Evolutionary conservation across 2,113 vertebrate genomes (phyloP), one percentile per base, ranked within the genome.

Genomic region (Rhegmatorhina hoffmannsi): DNA sequence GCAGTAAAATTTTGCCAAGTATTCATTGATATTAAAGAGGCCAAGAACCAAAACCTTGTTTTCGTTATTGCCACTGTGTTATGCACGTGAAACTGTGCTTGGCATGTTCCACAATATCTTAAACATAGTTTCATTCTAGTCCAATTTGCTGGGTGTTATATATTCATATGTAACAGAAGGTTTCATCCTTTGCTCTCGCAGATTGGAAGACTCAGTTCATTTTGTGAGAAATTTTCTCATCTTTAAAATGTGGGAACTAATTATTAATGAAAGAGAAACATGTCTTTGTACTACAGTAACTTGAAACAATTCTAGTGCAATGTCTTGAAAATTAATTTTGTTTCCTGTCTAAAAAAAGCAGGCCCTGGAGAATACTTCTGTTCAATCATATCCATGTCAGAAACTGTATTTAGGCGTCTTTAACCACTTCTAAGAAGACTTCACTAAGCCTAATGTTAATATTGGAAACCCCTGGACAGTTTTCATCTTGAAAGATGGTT

Each of bases 181-280:
- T 60, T 36, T 60, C 13, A 34, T 84, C 43, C 55, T 88, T 84
- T 80, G 34, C 72, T 95, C 23, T 94, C 28, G 16, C 20, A 33
- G 46, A 90, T 15, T 47, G 14, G 69, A 70, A 86, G 56, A 53
- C 20, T 75, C 25, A 0, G 19, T 53, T 90, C 28, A 40, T 91
- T 76, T 31, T 44, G 21, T 73, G 59, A 66, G n/a, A 76, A 50
- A 62, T 88, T 72, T 76, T 92, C 68, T 88, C 56, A 43, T 86
- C 40, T 90, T 90, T 84, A 75, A 90, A 81, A 90, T 68, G 38
- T 26, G 3, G 29, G 60, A 94, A 89, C 89, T 74, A 93, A 80
- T 95, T 87, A 81, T 87, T 95, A 81, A 93, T 60, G 44, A 84
- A 70, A 81, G 21, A 81, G 86, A 92, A 93, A 28, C 13, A 29